A percentile compares a stretch with the other conserved stretches of the same genome.
Evolutionary conservation across 30 jellyfish, hydroid and myxozoan species (phyloP).

Genomic region (Morbakka virulenta): DNA sequence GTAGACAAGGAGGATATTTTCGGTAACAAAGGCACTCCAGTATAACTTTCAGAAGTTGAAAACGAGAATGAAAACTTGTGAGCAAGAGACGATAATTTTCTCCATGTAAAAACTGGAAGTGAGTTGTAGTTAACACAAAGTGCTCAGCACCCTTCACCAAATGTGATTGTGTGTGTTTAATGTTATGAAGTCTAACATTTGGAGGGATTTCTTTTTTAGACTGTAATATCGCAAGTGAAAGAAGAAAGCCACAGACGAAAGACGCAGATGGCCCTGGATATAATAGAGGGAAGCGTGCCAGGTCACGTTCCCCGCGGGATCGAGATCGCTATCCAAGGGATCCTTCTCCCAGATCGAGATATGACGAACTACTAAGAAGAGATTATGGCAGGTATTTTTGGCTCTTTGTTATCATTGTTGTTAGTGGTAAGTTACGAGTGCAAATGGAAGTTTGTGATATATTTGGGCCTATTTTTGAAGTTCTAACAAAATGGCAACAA

Average conservation of each 20-base stretch:
- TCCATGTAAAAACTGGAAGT: no score
- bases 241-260: conserved; percentile 67
- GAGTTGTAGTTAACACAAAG: no score
- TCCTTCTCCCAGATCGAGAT: conserved; percentile 82
- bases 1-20: no score
- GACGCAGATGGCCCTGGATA: conserved; percentile 25
- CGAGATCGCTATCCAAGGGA: conserved; percentile 44
- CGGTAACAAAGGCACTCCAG: no score
- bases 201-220: conserved; percentile 31
- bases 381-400: no score
- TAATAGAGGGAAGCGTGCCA: conserved; percentile 35
- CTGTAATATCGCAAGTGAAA: conserved; percentile 83
- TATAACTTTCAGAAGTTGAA: no score
- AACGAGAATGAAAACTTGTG: no score
- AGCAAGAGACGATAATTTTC: no score
- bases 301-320: no score
- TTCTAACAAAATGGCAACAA: neutral
- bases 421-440: neutral
- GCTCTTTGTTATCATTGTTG: no score
- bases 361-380: conserved; percentile 70
- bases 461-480: neutral
- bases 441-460: neutral
- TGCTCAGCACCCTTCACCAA: no score
- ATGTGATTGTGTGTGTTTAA: no score
- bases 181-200: neutral